These are phyloP conservation scores for Chloropsis hardwickii DNA, from an alignment of 2,113 vertebrate species.

Conservation along the genomic window DNA sequence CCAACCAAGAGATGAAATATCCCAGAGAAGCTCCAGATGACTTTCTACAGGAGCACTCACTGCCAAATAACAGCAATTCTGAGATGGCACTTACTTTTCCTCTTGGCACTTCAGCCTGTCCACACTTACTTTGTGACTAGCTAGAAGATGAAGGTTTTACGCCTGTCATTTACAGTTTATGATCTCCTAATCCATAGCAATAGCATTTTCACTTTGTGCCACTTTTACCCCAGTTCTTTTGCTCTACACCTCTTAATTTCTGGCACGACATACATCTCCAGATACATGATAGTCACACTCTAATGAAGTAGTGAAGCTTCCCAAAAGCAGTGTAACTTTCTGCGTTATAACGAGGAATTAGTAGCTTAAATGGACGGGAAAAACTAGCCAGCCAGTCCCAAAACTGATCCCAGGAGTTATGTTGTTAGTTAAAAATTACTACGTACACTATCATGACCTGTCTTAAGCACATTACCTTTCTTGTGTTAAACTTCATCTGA, in stretches of 20 bases:
- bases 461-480: background rate
- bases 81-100: background rate
- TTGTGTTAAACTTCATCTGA: background rate
- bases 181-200: background rate
- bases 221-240: background rate
- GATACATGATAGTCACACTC: background rate
- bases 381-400: background rate
- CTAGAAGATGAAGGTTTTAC: background rate
- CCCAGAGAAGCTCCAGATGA: background rate
- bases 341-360: background rate
- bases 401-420: background rate
- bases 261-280: accelerated
- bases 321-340: background rate
- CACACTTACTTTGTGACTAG: background rate
- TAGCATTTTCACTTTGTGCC: background rate
- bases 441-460: background rate
- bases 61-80: background rate
- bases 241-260: background rate
- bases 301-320: background rate
- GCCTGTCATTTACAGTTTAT: background rate
- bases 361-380: background rate
- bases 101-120: background rate
- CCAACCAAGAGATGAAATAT: background rate
- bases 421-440: background rate
- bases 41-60: background rate